Base-by-base conservation (phyloP, 2,113 vertebrate species). In the Pipa parva region DNA sequence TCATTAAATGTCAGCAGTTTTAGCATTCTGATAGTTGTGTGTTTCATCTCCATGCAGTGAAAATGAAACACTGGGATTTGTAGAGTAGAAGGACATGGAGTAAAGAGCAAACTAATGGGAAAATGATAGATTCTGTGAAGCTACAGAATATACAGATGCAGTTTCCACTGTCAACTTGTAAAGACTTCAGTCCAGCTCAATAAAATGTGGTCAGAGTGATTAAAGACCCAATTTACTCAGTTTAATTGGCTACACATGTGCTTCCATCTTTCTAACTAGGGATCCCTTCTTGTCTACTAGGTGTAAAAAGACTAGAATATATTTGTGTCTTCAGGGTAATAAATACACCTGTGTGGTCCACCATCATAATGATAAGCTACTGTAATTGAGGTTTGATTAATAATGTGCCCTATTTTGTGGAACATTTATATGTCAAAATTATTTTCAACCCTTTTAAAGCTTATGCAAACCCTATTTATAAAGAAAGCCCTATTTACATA, bases 231-330 rank as follows among this genome's bases (percentile, higher is more conserved):
- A 59, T 68, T 39, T 68, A 49, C 55, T 46, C 63, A 25, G 42
- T 66, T 66, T 66, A 58, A 66, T 66, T 66, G 63, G 27, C 39
- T 66, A 48, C 54, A 66, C 57, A 48, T 57, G 54, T 36, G 18
- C 25, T 49, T 63, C 29, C 46, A 51, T 63, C 61, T 29, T 52
- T 39, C 62, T 54, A 50, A 17, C 33, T 25, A 36, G 49, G 31
- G 49, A 63, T 63, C 20, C 49, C 27, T 54, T 63, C 46, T 10
- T 31, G 63, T 33, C 63, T 36, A 15, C 33, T 27, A 39, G 10
- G 25, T 57, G 24, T 33, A 58, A 66, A 31, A 58, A 17, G 31
- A 36, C 28, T 33, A 42, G 27, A 55, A 58, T 26, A 58, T 20
- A 42, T 66, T 22, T 22, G 29, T n/a, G n/a, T n/a, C n/a, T n/a